Conservation (phyloP, 2,888 invertebrate species). For the Dryomyza anilis region DNA sequence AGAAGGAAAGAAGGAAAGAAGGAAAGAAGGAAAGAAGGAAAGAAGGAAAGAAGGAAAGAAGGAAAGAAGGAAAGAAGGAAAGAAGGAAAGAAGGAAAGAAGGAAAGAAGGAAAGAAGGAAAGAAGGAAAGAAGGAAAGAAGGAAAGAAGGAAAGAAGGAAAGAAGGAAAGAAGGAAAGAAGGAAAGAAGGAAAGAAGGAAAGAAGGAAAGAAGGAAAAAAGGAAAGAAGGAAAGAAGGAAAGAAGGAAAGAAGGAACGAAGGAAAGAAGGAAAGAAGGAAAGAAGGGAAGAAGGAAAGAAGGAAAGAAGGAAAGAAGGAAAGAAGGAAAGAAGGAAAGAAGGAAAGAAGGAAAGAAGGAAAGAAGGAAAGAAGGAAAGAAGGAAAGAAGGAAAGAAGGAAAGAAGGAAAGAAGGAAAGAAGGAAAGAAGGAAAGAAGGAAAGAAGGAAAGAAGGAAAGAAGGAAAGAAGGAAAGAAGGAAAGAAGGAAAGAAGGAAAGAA, state of each 20-base stretch:
- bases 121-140: too few relatives aligned
- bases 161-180: background rate
- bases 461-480: background rate
- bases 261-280: background rate
- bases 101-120: too few relatives aligned
- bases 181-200: background rate
- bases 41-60: too few relatives aligned
- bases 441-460: background rate
- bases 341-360: background rate
- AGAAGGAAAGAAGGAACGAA: background rate
- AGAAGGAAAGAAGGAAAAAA: background rate
- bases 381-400: background rate
- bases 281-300: background rate
- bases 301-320: background rate
- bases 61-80: too few relatives aligned
- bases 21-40: too few relatives aligned
- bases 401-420: background rate
- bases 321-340: background rate
- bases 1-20: too few relatives aligned
- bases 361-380: background rate
- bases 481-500: background rate
- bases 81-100: too few relatives aligned
- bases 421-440: background rate
- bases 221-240: background rate
- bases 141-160: background rate